Conservation (phyloP, 2,113 vertebrate species). For the Dasyornis broadbenti region DNA sequence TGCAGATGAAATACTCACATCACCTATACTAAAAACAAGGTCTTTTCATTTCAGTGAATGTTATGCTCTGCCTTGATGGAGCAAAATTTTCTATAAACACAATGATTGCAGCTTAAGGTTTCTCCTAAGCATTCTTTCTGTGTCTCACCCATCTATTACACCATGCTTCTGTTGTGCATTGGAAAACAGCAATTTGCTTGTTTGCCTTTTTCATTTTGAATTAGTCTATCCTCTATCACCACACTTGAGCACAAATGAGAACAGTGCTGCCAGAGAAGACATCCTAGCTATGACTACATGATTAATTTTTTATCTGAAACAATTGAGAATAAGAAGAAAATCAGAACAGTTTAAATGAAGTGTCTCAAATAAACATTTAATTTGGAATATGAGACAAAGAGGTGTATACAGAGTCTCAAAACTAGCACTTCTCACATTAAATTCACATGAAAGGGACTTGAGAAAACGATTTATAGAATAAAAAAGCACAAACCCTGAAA, state of each 20-base stretch:
- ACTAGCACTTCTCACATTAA: conserved; percentile 25
- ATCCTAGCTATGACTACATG: background rate
- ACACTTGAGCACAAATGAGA: background rate
- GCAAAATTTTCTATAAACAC: conserved; percentile 1
- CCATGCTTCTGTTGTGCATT: background rate
- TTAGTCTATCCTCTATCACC: background rate
- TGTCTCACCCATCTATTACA: background rate
- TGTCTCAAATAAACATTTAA: conserved; percentile 59
- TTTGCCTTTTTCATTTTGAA: conserved; percentile 27
- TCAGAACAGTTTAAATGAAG: conserved; percentile 58
- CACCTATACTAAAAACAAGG: background rate
- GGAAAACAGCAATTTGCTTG: conserved; percentile 15
- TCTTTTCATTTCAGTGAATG: background rate
- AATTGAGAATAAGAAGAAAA: conserved; percentile 46
- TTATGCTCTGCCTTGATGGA: background rate
- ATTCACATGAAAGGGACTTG: background rate
- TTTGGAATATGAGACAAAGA: conserved; percentile 31
- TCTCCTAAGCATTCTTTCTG: background rate
- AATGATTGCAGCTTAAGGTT: background rate
- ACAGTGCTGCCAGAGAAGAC: background rate
- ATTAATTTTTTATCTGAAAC: conserved; percentile 50
- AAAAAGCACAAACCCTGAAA: background rate
- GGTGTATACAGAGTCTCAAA: background rate
- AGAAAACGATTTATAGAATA: conserved; percentile 25
- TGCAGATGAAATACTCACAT: background rate